phyloP scores from a whole-genome alignment of 1,140 invertebrate genomes.

The Gryon sp. region DNA sequence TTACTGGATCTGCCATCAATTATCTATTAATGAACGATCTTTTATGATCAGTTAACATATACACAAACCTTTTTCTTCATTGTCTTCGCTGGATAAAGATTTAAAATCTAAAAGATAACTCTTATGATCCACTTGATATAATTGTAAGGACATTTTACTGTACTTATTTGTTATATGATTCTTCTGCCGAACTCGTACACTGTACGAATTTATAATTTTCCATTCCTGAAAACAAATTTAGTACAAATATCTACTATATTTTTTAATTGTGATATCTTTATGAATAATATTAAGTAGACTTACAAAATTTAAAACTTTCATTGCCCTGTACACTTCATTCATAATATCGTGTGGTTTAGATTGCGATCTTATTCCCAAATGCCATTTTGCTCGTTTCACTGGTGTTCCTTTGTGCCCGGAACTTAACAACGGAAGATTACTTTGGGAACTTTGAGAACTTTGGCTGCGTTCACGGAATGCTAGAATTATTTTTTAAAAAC shows the following conservation, averaged over 20 bases:
- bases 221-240: slow-evolving; percentile 85
- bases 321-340: slow-evolving; percentile 99
- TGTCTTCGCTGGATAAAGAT: slow-evolving; percentile 90
- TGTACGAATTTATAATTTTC: slow-evolving; percentile 98
- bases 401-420: slow-evolving; percentile 82
- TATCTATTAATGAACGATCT: no score
- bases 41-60: no score
- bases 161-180: slow-evolving; percentile 90
- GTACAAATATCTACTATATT: no score
- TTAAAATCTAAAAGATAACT: slow-evolving; percentile 99
- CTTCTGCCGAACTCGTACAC: slow-evolving; percentile 93
- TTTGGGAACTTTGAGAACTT: slow-evolving; percentile 70
- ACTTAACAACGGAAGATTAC: slow-evolving; percentile 61
- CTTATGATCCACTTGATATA: slow-evolving; percentile 99
- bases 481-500: slow-evolving; percentile 31
- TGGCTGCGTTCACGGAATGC: slow-evolving; percentile 75
- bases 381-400: slow-evolving; percentile 98
- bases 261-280: neutral
- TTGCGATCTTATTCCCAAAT: slow-evolving; percentile 98
- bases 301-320: slow-evolving; percentile 98
- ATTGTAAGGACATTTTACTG: slow-evolving; percentile 98
- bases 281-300: slow-evolving; percentile 67
- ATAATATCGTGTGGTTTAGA: slow-evolving; percentile 99
- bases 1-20: no score
- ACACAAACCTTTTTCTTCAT: slow-evolving; percentile 77